phyloP scores from a whole-genome alignment of 2,888 invertebrate species.

The Lasius fuliginosus region DNA sequence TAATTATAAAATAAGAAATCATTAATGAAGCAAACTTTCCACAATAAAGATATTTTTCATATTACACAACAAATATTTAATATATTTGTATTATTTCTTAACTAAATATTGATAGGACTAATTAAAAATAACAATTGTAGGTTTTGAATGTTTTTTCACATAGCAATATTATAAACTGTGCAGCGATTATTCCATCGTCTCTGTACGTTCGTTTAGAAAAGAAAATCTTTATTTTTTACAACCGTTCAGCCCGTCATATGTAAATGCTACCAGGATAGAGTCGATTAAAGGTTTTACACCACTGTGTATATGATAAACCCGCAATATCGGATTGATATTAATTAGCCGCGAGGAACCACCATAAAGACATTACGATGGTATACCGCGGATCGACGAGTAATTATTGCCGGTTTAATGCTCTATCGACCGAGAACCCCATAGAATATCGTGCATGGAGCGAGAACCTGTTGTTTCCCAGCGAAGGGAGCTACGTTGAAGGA shows the following conservation, averaged over 20 bases:
- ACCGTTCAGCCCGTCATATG: background rate
- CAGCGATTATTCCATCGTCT: background rate
- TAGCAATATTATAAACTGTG: background rate
- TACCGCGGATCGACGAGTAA: slow-evolving; percentile 70
- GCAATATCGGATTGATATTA: slow-evolving; percentile 79
- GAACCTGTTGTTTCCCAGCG: slow-evolving; percentile 55
- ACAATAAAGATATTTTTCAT: background rate
- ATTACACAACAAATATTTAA: background rate
- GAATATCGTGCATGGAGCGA: slow-evolving; percentile 56
- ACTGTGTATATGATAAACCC: slow-evolving; percentile 69
- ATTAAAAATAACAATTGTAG: background rate
- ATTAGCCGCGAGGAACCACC: slow-evolving; percentile 75
- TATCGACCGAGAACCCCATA: slow-evolving; percentile 72
- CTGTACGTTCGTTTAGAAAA: background rate
- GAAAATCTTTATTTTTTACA: slow-evolving; percentile 8
- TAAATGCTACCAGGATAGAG: slow-evolving; percentile 51
- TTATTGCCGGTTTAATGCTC: slow-evolving; percentile 76
- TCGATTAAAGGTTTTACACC: slow-evolving; percentile 67
- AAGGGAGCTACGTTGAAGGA: background rate
- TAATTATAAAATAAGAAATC: background rate
- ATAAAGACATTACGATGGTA: slow-evolving; percentile 75
- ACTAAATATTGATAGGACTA: background rate
- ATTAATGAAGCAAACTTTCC: background rate
- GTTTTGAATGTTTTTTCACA: background rate
- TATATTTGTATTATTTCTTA: background rate